These are phyloP conservation scores for Python bivittatus DNA, from an alignment of 2,113 vertebrate genomes.

Conservation along the genomic window DNA sequence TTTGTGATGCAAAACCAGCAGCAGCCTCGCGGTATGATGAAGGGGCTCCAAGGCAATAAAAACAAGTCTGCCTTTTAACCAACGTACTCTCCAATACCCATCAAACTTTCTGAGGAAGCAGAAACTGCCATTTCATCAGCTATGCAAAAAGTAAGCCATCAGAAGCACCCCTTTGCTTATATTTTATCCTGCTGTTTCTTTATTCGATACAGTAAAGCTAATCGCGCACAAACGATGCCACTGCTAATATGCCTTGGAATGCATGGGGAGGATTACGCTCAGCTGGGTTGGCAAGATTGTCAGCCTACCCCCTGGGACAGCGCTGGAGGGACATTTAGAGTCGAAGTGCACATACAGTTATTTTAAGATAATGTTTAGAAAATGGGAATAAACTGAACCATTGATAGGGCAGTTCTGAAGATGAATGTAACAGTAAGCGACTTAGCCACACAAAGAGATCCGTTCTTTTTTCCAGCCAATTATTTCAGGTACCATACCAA, in stretches of 20 bases:
- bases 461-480: not conserved
- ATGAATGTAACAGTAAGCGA: not conserved
- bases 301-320: not conserved
- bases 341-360: not conserved
- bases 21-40: constrained; percentile 44
- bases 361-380: not conserved
- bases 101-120: constrained; percentile 55
- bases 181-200: constrained; percentile 5
- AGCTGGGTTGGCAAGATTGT: not conserved
- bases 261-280: not conserved
- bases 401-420: not conserved
- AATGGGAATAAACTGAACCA: not conserved
- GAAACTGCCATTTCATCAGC: constrained; percentile 51
- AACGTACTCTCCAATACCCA: constrained; percentile 48
- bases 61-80: constrained; percentile 52
- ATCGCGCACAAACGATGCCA: not conserved
- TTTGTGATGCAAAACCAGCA: constrained; percentile 62
- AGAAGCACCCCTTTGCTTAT: constrained; percentile 23
- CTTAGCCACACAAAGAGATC: constrained; percentile 4
- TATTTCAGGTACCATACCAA: not conserved
- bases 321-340: not conserved
- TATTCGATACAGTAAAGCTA: constrained; percentile 10
- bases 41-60: constrained; percentile 54
- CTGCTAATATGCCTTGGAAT: not conserved
- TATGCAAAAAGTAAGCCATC: constrained; percentile 48